A percentile compares a stretch with the other conserved stretches of the same genome.
phyloP scores from a whole-genome alignment of 2,797 vertebrate species.

The Anguilla obscura region DNA sequence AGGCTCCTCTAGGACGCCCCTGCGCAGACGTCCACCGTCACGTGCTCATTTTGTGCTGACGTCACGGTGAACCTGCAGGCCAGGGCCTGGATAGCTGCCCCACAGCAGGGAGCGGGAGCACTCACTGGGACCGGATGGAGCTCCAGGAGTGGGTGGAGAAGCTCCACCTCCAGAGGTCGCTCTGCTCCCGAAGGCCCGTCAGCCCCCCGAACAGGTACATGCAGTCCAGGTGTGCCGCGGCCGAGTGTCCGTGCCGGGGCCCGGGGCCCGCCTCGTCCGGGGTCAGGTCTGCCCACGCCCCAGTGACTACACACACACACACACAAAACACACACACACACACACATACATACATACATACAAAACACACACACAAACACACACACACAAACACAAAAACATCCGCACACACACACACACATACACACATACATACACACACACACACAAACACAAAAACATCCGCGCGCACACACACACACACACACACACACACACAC shows the following conservation, averaged over 20 bases:
- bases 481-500: not conserved
- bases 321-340: conserved; percentile 45
- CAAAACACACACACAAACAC: no score
- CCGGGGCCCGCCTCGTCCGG: conserved; percentile 65
- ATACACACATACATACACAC: conserved; percentile 43
- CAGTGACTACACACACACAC: conserved; percentile 64
- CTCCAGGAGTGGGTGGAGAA: conserved; percentile 70
- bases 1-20: not conserved
- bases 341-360: not conserved
- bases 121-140: conserved; percentile 76
- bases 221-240: conserved; percentile 63
- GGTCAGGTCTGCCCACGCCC: conserved; percentile 68
- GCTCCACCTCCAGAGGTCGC: conserved; percentile 85
- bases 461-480: not conserved
- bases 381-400: not conserved
- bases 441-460: not conserved
- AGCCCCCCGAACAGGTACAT: conserved; percentile 86
- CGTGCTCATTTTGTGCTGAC: not conserved
- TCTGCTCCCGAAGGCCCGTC: conserved; percentile 79
- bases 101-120: not conserved
- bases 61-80: not conserved
- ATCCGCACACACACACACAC: conserved; percentile 44
- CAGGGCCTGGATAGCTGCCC: not conserved
- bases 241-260: conserved; percentile 80
- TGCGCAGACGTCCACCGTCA: no score